Evolutionary conservation across 1,140 invertebrate genomes (phyloP), one percentile per base, ranked within the genome.

Genomic region (Trichonephila inaurata): DNA sequence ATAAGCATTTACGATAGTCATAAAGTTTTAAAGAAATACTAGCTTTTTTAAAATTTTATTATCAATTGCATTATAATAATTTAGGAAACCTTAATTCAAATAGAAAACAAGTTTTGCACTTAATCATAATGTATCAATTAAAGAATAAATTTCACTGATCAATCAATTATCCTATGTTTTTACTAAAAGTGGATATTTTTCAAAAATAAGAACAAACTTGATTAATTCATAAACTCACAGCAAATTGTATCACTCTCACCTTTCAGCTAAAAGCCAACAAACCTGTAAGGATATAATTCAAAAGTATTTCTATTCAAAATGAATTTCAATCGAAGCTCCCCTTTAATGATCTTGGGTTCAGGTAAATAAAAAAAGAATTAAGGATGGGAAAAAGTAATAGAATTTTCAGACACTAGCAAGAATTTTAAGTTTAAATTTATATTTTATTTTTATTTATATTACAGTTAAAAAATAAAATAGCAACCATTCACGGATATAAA

Each of bases 131-230:
- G 16, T 77, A 40, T 33, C 4, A 18, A 86, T 14, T 33, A 64
- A n/a, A 88, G 24, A 66, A 51, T 51, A 51, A 64, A 64, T 86
- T 60, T 51, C 88, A 72, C 69, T 19, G 19, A 72, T 69, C 51
- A 51, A 88, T 40, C 21, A 44, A 19, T 51, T 28, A 90, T 58
- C 62, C 10, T 64, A 21, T 64, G 61, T 61, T 64, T 44, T 64
- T n/a, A 64, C 28, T 88, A 21, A 16, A 64, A 64, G 21, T 21
- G n/a, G 16, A 89, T 77, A 58, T 90, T 90, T 69, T 69, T 24
- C 14, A 90, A 40, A 33, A 69, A 91, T 91, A 91, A 91, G 77
- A 91, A 83, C 89, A 91, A 19, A 83, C 89, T 83, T 83, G 44
- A 82, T 40, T 83, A 44, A 83, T 28, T 83, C 21, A 91, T 44